Evolutionary conservation across 2,888 invertebrate genomes (phyloP), one percentile per base, ranked within the genome.

Genomic region (Nomada flava): DNA sequence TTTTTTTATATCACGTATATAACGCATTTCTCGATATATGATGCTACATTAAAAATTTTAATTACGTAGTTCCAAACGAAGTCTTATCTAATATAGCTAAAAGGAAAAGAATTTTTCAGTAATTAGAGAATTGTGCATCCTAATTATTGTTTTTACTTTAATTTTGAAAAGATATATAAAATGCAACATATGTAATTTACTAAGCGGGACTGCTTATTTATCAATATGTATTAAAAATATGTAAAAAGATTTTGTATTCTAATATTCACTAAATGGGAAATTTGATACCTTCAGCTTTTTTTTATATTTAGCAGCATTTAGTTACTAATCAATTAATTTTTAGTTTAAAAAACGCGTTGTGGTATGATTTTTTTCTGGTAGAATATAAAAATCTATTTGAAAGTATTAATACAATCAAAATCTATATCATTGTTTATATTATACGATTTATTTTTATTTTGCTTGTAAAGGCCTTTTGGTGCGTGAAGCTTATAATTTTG

Each of bases 251-350:
- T 62, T 50, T 53, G 26, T 44, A 23, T 36, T 7, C 44, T 52
- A 44, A 60, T 72, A 55, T 57, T 29, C 53, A 67, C 52, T 52
- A 72, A 53, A 63, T 62, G 29, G n/a, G 50, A 55, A 36, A 71
- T 71, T 50, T 71, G n/a, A 20, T n/a, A 52, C 44, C 3, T 55
- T 29, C 26, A n/a, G 47, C 47, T 23, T 60, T 11, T 20, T 15
- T 47, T 47, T 59, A 10, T 44, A 13, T 59, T 59, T 10, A 15
- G 36, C 36, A 36, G 36, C 36, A 36, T 7, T 36, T 36, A 36
- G 36, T 36, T 36, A 7, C 36, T 36, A 36, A 36, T 36, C 5
- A 36, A 36, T 36, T 36, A 36, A 36, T 36, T 36, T 7, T 36
- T 36, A 36, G 36, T 36, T 36, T 2, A 36, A 36, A 36, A 36